phyloP scores from a whole-genome alignment of 2,888 invertebrate species.

The Thymelicus sylvestris region DNA sequence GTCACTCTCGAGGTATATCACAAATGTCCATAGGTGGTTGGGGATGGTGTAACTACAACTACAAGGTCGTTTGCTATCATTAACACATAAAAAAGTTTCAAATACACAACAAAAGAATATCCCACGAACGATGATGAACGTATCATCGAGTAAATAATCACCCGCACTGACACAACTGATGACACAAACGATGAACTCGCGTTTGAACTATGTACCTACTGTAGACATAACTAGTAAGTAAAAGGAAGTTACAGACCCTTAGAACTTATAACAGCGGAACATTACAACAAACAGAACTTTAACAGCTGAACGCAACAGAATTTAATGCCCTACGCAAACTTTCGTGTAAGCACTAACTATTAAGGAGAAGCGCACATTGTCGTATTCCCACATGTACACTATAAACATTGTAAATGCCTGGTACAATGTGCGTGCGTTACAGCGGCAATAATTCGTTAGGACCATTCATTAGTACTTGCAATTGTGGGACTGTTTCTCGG shows the following conservation, averaged over 20 bases:
- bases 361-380: conserved; percentile 32
- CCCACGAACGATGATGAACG: too few species aligned
- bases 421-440: conserved; percentile 28
- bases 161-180: too few species aligned
- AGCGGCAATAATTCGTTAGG: conserved; percentile 29
- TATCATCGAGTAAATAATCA: too few species aligned
- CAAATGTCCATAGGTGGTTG: too few species aligned
- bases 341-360: conserved; percentile 19
- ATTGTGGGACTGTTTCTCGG: not conserved
- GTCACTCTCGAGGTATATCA: too few species aligned
- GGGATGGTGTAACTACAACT: too few species aligned
- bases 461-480: conserved; percentile 31
- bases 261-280: not conserved
- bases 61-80: too few species aligned
- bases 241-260: not conserved
- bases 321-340: conserved; percentile 10
- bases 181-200: too few species aligned
- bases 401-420: conserved; percentile 24
- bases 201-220: not conserved
- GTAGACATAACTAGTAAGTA: not conserved
- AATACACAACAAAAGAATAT: too few species aligned
- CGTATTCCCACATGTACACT: conserved; percentile 11
- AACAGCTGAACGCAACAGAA: conserved; percentile 17
- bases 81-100: too few species aligned
- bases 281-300: not conserved